These are phyloP conservation scores for Enteromius radiatus DNA, from an alignment of 2,797 vertebrate genomes.

Conservation along the genomic window DNA sequence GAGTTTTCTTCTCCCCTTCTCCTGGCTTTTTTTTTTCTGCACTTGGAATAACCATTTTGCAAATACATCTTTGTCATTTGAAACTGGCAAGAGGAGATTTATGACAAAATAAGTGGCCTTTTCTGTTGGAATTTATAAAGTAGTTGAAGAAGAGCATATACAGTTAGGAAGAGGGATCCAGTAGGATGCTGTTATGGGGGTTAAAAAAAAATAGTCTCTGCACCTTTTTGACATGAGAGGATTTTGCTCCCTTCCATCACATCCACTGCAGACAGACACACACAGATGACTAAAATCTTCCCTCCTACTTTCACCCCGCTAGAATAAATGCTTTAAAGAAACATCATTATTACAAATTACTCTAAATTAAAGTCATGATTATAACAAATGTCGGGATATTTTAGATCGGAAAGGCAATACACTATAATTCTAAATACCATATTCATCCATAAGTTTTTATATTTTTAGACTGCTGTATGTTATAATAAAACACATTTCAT, in stretches of 20 bases:
- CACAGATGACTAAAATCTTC: conserved; percentile 25
- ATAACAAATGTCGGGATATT: neutral
- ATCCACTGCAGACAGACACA: conserved; percentile 39
- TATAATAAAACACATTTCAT: neutral
- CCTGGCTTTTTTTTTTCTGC: conserved; percentile 66
- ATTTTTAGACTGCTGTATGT: neutral
- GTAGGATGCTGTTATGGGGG: conserved; percentile 68
- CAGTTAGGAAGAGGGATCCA: conserved; percentile 68
- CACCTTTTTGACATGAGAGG: conserved; percentile 76
- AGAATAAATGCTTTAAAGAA: conserved; percentile 61
- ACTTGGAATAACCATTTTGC: conserved; percentile 81
- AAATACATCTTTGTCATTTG: conserved; percentile 91
- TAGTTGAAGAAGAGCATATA: conserved; percentile 71
- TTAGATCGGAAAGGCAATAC: neutral
- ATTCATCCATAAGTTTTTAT: neutral
- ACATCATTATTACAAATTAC: conserved; percentile 22
- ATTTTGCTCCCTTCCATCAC: conserved; percentile 46
- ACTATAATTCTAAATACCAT: neutral
- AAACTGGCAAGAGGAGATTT: conserved; percentile 88
- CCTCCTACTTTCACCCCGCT: neutral
- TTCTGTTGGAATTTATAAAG: conserved; percentile 79
- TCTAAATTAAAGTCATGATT: neutral
- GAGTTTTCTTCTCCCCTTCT: conserved; percentile 58
- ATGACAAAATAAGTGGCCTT: conserved; percentile 79
- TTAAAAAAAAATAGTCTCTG: conserved; percentile 61